Evolutionary conservation across 2,797 vertebrate genomes (phyloP).

Genomic region (Siniperca undulata): DNA sequence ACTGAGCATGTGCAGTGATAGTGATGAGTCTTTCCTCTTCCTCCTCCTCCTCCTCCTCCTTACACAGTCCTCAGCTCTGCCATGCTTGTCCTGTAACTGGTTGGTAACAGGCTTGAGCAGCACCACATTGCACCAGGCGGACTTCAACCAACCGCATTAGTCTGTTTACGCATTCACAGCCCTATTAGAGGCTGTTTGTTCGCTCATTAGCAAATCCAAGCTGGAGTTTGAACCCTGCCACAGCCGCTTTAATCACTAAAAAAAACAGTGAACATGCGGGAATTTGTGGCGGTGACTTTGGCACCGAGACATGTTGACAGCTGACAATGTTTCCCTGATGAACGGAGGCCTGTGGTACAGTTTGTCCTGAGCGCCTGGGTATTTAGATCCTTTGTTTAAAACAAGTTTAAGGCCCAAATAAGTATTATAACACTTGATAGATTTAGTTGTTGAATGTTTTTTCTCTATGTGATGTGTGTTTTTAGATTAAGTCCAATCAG

Average conservation of each 20-base stretch:
- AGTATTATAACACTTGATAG: conserved; percentile 1
- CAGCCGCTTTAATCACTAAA: conserved; percentile 46
- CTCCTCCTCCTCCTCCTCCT: conserved; percentile 18
- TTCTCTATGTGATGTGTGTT: background rate
- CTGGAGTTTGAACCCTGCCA: conserved; percentile 60
- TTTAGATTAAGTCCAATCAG: background rate
- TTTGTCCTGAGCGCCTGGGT: conserved; percentile 33
- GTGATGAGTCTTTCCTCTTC: conserved; percentile 39
- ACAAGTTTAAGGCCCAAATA: conserved; percentile 1
- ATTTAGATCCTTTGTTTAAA: too few relatives aligned
- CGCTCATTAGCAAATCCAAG: conserved; percentile 54
- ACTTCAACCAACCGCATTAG: conserved; percentile 67
- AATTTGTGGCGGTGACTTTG: conserved; percentile 26
- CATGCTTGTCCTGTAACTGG: conserved; percentile 69
- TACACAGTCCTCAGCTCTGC: conserved; percentile 51
- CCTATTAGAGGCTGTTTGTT: conserved; percentile 69
- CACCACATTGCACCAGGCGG: conserved; percentile 62
- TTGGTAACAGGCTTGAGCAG: conserved; percentile 62
- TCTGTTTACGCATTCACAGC: conserved; percentile 61
- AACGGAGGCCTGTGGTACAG: conserved; percentile 21
- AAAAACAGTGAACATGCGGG: conserved; percentile 38
- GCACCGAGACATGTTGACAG: background rate
- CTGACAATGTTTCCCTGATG: conserved; percentile 21
- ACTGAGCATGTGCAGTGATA: conserved; percentile 70
- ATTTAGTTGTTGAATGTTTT: background rate